phyloP scores from a whole-genome alignment of 2,888 invertebrate species.

The Antheraea assamensis region DNA sequence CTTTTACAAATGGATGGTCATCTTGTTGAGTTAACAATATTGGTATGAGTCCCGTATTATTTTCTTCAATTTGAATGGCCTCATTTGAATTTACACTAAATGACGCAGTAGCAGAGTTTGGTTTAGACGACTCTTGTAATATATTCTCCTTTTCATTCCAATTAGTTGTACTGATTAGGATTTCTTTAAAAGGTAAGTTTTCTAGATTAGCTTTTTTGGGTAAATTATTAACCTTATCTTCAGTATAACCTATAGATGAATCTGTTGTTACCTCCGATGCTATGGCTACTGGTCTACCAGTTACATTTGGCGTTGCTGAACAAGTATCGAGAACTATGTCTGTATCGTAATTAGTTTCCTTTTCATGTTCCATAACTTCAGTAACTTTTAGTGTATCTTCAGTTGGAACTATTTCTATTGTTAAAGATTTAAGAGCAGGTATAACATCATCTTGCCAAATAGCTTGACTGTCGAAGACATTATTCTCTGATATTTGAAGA shows the following conservation, averaged over 20 bases:
- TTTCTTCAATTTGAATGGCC: constrained; percentile 79
- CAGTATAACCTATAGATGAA: constrained; percentile 56
- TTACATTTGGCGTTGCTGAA: constrained; percentile 69
- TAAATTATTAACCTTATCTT: constrained; percentile 33
- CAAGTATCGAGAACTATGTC: constrained; percentile 40
- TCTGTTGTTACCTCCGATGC: constrained; percentile 73
- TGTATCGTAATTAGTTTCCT: constrained; percentile 54
- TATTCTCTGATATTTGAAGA: constrained; percentile 66
- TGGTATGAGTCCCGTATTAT: constrained; percentile 70
- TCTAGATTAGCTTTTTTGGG: constrained; percentile 74
- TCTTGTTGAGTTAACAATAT: constrained; percentile 49
- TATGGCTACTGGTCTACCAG: constrained; percentile 76
- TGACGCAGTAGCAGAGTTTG: constrained; percentile 44
- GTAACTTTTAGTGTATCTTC: constrained; percentile 57
- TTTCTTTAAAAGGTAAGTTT: constrained; percentile 78
- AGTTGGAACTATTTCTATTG: constrained; percentile 51
- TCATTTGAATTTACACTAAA: constrained; percentile 61
- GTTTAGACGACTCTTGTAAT: constrained; percentile 37
- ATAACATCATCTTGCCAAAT: constrained; percentile 43
- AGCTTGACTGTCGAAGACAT: constrained; percentile 70
- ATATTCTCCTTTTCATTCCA: constrained; percentile 81
- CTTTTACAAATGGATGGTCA: constrained; percentile 52
- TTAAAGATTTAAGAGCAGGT: constrained; percentile 54
- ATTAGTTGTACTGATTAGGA: constrained; percentile 78
- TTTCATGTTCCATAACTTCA: constrained; percentile 66